Evolutionary conservation across 2,797 vertebrate species (phyloP).

Genomic region (Chrysolophus pictus): DNA sequence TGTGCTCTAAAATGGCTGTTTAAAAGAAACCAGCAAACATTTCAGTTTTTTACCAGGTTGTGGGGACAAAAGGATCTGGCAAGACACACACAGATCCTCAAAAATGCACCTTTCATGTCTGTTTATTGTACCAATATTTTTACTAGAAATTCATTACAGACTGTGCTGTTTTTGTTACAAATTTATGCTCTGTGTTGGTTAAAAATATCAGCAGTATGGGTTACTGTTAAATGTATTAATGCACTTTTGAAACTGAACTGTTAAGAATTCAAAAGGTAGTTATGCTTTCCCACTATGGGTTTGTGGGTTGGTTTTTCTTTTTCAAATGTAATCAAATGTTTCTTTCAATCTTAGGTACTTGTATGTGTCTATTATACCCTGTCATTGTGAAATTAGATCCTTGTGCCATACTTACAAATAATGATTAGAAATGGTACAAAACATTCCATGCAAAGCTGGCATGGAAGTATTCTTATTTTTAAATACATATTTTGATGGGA

Average conservation of each 20-base stretch:
- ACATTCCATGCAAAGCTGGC: neutral
- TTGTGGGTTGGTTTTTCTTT: neutral
- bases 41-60: neutral
- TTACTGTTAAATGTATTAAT: slow-evolving; percentile 2
- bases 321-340: slow-evolving; percentile 31
- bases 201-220: neutral
- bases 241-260: neutral
- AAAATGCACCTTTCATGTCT: neutral
- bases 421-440: slow-evolving; percentile 21
- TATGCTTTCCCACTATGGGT: neutral
- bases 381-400: slow-evolving; percentile 46
- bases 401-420: neutral
- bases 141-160: neutral
- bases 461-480: neutral
- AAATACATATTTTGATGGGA: neutral
- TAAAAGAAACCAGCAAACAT: neutral
- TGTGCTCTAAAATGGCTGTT: neutral
- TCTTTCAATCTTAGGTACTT: slow-evolving; percentile 25
- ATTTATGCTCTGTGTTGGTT: neutral
- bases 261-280: neutral
- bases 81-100: neutral
- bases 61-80: neutral
- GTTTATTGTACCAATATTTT: neutral
- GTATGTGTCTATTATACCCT: slow-evolving; percentile 18
- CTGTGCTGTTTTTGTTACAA: neutral